Evolutionary conservation across 2,797 vertebrate genomes (phyloP).

Genomic region (Melanotaenia nigrans): DNA sequence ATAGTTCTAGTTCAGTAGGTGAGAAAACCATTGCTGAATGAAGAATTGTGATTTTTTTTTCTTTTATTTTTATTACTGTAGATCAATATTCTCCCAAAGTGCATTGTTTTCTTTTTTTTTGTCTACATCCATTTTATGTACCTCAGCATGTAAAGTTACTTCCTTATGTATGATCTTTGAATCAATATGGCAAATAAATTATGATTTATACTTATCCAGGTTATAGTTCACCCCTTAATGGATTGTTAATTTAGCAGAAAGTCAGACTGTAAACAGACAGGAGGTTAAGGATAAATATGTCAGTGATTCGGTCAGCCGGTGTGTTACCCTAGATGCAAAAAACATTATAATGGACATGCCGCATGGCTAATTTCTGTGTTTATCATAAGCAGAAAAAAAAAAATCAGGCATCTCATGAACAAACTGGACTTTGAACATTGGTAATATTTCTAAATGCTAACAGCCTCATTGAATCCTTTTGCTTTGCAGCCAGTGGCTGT

Average conservation of each 20-base stretch:
- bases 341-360: no score
- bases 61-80: no score
- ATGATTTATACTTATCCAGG: background rate
- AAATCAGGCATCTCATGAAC: background rate
- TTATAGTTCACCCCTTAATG: background rate
- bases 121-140: background rate
- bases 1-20: no score
- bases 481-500: conserved; percentile 90
- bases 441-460: background rate
- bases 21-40: background rate
- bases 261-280: background rate
- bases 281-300: background rate
- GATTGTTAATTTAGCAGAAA: background rate
- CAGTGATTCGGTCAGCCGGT: no score
- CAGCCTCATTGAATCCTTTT: background rate
- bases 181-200: background rate
- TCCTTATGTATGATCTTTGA: background rate
- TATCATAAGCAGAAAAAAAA: no score
- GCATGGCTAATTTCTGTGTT: no score
- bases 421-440: background rate
- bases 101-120: no score
- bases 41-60: background rate
- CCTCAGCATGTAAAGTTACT: background rate
- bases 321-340: background rate
- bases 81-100: no score